These are phyloP conservation scores for Varanus salvator DNA, from an alignment of 2,113 vertebrate species.

Conservation along the genomic window DNA sequence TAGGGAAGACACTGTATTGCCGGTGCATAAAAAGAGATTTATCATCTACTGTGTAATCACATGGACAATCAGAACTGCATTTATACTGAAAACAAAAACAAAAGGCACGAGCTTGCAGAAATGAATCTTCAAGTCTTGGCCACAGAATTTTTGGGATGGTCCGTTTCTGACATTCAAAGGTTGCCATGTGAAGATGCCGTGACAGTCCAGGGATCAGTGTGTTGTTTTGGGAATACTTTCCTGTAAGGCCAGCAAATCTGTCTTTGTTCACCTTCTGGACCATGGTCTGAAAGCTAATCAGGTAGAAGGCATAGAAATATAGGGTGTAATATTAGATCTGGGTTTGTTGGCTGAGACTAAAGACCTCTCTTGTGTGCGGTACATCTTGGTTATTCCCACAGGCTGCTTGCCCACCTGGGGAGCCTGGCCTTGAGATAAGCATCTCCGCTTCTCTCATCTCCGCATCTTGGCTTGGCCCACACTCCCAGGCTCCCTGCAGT, in stretches of 20 bases:
- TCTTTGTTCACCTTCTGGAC: background rate
- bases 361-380: no score
- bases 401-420: no score
- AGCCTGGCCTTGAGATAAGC: no score
- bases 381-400: no score
- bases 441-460: no score
- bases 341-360: no score
- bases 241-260: background rate
- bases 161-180: constrained; percentile 11
- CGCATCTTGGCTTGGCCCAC: no score
- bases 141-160: constrained; percentile 14
- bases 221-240: background rate
- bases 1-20: constrained; percentile 8
- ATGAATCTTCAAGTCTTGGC: background rate
- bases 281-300: background rate
- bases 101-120: background rate
- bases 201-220: background rate
- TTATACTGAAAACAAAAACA: background rate
- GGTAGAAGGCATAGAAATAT: no score
- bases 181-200: background rate
- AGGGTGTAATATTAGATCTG: no score
- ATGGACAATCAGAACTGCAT: background rate
- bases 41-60: background rate
- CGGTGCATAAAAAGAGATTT: background rate
- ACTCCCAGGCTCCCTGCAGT: no score